A percentile compares a stretch with the other conserved stretches of the same genome.
Conservation (phyloP, 2,888 invertebrate genomes). For the Cheiracanthium punctorium region DNA sequence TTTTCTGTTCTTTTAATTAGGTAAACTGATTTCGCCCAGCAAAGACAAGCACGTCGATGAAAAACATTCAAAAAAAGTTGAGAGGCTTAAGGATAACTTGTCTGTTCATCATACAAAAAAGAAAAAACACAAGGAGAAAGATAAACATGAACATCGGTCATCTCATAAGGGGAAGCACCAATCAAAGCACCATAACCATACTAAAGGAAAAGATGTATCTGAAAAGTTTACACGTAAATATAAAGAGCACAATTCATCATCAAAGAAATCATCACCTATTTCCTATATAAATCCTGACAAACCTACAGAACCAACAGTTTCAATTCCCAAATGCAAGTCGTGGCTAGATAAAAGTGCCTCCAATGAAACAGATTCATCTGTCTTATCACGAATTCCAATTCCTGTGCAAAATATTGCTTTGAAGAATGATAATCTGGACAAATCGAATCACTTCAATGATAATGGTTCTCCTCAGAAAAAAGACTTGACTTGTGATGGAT, state of each 20-base stretch:
- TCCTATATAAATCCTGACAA: conserved; percentile 23
- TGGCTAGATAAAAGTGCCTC: conserved; percentile 60
- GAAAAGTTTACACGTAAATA: conserved; percentile 41
- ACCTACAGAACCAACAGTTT: conserved; percentile 16
- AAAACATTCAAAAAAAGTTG: conserved; percentile 37
- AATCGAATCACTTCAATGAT: neutral
- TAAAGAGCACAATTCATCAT: conserved; percentile 45
- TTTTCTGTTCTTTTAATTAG: conserved; percentile 26
- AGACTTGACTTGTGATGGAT: neutral
- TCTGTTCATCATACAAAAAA: conserved; percentile 65
- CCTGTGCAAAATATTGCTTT: conserved; percentile 5
- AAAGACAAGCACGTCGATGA: conserved; percentile 28
- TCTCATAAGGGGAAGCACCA: conserved; percentile 46
- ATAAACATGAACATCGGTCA: conserved; percentile 43
- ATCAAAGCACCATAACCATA: conserved; percentile 51
- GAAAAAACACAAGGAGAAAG: conserved; percentile 69
- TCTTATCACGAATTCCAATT: neutral
- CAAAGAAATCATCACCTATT: conserved; percentile 32
- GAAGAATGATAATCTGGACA: neutral
- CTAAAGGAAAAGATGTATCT: conserved; percentile 20
- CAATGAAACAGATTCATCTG: conserved; percentile 17
- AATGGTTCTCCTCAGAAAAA: neutral
- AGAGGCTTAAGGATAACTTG: conserved; percentile 40
- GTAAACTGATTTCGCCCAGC: conserved; percentile 27
- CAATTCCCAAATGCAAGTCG: conserved; percentile 31